phyloP scores from a whole-genome alignment of 2,888 invertebrate genomes.

The Zhuqinia jingwanae region DNA sequence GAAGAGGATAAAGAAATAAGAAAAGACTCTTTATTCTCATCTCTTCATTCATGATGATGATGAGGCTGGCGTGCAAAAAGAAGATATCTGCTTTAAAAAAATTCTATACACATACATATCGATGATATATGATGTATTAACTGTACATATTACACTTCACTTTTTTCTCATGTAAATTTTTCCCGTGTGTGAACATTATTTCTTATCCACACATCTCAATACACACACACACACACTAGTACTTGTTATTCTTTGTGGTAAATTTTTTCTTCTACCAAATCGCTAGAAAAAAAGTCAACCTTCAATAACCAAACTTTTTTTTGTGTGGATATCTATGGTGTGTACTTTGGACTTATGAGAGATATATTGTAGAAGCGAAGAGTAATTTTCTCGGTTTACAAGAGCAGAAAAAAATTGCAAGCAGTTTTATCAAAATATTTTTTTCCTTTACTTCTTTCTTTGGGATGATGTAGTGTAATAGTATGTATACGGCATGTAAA shows the following conservation, averaged over 20 bases:
- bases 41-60: conserved; percentile 25
- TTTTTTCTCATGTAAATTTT: conserved; percentile 24
- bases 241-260: neutral
- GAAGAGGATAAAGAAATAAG: conserved; percentile 3
- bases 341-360: no score
- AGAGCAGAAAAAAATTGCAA: conserved; percentile 24
- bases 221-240: neutral
- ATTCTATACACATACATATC: neutral
- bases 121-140: neutral
- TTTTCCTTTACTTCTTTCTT: no score
- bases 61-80: conserved; percentile 52
- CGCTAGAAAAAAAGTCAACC: conserved; percentile 56
- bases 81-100: conserved; percentile 43
- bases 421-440: conserved; percentile 56
- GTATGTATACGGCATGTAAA: neutral
- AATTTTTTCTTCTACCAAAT: neutral
- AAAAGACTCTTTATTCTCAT: no score
- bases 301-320: conserved; percentile 30
- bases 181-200: neutral
- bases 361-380: no score
- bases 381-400: neutral
- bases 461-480: no score
- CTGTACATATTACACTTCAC: neutral
- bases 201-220: no score
- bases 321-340: neutral